phyloP scores from a whole-genome alignment of 2,888 invertebrate genomes.

The Cyclophora punctaria region DNA sequence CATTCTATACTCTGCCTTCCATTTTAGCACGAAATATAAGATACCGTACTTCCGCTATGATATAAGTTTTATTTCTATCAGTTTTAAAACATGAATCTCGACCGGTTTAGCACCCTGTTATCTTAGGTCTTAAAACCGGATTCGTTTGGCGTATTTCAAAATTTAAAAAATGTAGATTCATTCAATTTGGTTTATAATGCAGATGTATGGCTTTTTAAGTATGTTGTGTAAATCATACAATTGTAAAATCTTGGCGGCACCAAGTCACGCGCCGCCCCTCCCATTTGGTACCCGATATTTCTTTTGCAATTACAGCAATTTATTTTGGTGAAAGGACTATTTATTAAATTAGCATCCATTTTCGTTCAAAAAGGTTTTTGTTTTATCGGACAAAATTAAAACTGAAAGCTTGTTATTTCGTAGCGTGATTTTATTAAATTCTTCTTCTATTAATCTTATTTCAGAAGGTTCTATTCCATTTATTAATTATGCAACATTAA shows the following conservation, averaged over 20 bases:
- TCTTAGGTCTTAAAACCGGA: no score
- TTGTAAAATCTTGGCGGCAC: slow-evolving; percentile 27
- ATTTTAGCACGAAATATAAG: no score
- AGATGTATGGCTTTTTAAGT: background rate
- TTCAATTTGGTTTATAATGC: background rate
- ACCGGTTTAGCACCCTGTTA: no score
- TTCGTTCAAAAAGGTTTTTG: slow-evolving; percentile 28
- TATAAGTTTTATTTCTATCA: no score
- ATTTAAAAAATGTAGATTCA: no score
- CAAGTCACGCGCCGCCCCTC: slow-evolving; percentile 30
- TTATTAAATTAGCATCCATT: slow-evolving; percentile 44
- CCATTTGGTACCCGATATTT: slow-evolving; percentile 30
- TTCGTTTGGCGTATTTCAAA: no score
- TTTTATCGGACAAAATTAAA: slow-evolving; percentile 24
- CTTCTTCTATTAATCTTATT: slow-evolving; percentile 2
- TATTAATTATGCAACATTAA: background rate
- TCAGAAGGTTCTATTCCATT: background rate
- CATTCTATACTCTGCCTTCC: background rate
- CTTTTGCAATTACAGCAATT: slow-evolving; percentile 37
- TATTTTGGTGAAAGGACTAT: slow-evolving; percentile 35
- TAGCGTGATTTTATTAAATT: slow-evolving; percentile 10
- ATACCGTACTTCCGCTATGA: no score
- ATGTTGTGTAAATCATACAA: slow-evolving; percentile 6
- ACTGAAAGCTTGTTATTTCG: slow-evolving; percentile 22
- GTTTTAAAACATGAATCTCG: no score